phyloP scores from a whole-genome alignment of 2,113 vertebrate species.

The Thunnus thynnus region DNA sequence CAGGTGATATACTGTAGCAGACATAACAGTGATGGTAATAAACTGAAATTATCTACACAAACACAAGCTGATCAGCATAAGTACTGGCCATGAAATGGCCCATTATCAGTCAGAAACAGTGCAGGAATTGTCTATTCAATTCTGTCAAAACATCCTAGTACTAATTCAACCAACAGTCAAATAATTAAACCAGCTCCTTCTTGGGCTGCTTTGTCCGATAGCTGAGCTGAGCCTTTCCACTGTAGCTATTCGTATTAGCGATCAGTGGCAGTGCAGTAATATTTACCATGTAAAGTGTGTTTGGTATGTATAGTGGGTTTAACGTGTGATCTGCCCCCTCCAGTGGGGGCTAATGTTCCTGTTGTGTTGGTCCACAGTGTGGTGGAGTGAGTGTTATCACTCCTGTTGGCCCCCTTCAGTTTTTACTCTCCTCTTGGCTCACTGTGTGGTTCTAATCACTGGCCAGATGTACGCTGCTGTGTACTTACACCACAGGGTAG shows the following conservation, averaged over 20 bases:
- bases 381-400: slow-evolving; percentile 62
- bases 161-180: slow-evolving; percentile 7
- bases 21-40: slow-evolving; percentile 14
- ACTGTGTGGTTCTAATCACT: slow-evolving; percentile 77
- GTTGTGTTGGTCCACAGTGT: slow-evolving; percentile 40
- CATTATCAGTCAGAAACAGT: background rate
- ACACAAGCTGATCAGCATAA: slow-evolving; percentile 22
- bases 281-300: slow-evolving; percentile 38
- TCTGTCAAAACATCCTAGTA: background rate
- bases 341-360: slow-evolving; percentile 41
- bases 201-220: background rate
- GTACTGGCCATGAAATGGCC: slow-evolving; percentile 8
- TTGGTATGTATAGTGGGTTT: slow-evolving; percentile 40
- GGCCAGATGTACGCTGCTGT: slow-evolving; percentile 79
- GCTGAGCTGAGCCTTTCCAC: background rate
- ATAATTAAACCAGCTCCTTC: background rate
- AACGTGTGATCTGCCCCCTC: slow-evolving; percentile 54
- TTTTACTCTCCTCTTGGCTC: slow-evolving; percentile 66
- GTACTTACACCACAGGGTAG: slow-evolving; percentile 78
- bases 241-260: background rate
- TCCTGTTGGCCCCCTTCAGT: slow-evolving; percentile 65
- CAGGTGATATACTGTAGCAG: background rate
- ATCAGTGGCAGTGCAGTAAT: slow-evolving; percentile 19
- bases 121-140: background rate
- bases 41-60: slow-evolving; percentile 26